phyloP scores from a whole-genome alignment of 2,888 invertebrate species.

The Epirrhoe tristata region DNA sequence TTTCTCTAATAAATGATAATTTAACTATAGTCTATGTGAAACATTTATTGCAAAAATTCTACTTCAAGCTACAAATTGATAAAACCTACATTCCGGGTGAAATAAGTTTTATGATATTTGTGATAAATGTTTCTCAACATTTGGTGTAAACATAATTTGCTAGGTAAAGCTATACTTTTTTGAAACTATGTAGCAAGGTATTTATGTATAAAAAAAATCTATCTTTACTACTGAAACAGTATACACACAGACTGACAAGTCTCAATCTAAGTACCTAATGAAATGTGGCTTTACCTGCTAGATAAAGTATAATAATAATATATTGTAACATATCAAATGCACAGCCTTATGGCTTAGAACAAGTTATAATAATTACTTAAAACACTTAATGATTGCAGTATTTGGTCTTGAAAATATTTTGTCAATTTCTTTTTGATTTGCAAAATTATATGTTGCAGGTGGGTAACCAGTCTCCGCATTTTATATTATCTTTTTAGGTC shows the following conservation, averaged over 20 bases:
- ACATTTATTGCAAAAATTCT: constrained; percentile 46
- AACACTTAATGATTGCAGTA: constrained; percentile 19
- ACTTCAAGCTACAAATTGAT: not conserved
- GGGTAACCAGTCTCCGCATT: constrained; percentile 69
- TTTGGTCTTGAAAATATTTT: constrained; percentile 41
- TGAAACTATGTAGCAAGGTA: not conserved
- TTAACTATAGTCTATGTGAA: constrained; percentile 20
- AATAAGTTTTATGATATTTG: not conserved
- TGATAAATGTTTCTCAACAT: constrained; percentile 40
- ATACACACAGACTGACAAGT: not conserved
- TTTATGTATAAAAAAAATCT: not conserved
- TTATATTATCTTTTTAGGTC: constrained; percentile 47
- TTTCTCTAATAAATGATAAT: not conserved
- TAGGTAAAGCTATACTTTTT: constrained; percentile 5
- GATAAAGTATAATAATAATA: constrained; percentile 7
- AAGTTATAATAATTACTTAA: not conserved
- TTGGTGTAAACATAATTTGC: not conserved
- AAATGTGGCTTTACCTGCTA: constrained; percentile 16
- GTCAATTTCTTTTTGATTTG: constrained; percentile 62
- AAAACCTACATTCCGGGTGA: not conserved
- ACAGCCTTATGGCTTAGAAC: not conserved
- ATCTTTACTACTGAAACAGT: not conserved
- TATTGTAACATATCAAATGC: constrained; percentile 1
- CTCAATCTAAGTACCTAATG: not conserved
- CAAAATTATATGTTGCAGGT: constrained; percentile 81